phyloP scores from a whole-genome alignment of 2,888 invertebrate species.

The Ennomos fuscantarius region DNA sequence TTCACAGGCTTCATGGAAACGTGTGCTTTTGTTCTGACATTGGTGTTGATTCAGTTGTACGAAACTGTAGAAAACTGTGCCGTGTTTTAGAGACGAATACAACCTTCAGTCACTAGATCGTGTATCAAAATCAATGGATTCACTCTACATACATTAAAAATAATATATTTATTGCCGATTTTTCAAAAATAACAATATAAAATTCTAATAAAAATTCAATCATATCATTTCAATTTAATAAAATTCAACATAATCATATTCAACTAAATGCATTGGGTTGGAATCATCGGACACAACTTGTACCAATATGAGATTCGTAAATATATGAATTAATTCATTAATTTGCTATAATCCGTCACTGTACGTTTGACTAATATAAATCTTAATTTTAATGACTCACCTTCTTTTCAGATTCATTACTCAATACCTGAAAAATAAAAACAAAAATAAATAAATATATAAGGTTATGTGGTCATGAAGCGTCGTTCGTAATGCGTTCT shows the following conservation, averaged over 20 bases:
- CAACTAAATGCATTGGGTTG: conserved; percentile 48
- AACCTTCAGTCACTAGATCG: no score
- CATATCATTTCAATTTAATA: conserved; percentile 28
- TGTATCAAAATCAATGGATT: no score
- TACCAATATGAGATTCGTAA: conserved; percentile 45
- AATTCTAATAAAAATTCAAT: conserved; percentile 27
- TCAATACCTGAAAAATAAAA: conserved; percentile 56
- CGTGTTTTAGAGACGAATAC: no score
- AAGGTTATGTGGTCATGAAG: no score
- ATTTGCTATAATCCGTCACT: conserved; percentile 31
- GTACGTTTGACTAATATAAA: conserved; percentile 17
- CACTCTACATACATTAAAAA: neutral
- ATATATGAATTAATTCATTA: conserved; percentile 47
- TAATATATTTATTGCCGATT: no score
- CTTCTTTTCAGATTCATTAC: conserved; percentile 52
- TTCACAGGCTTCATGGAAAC: no score
- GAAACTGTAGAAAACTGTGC: no score
- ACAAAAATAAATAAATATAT: no score
- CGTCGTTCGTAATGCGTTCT: no score
- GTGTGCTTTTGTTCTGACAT: no score
- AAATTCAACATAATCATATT: conserved; percentile 3
- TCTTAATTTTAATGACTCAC: conserved; percentile 53
- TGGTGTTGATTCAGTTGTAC: no score
- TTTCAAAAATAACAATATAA: conserved; percentile 6
- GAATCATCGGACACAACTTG: conserved; percentile 34